A percentile compares a stretch with the other conserved stretches of the same genome.
Conservation (phyloP, 2,888 invertebrate genomes). For the Dynastes grantii region DNA sequence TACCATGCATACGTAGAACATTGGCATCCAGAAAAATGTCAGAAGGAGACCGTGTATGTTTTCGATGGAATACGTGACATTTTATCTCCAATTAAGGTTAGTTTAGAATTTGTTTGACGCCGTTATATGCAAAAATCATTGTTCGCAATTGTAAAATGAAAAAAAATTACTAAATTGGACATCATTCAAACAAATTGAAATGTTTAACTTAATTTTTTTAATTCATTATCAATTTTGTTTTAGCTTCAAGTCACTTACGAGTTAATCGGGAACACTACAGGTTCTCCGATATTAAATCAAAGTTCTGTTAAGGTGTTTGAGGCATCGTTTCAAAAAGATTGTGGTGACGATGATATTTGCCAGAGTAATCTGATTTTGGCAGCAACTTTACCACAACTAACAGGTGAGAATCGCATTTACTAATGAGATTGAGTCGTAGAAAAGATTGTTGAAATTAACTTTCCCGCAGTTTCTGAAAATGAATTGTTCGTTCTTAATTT, state of each 20-base stretch:
- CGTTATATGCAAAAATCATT: no score
- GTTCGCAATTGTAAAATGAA: no score
- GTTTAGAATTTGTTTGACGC: constrained; percentile 42
- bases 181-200: no score
- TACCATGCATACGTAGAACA: constrained; percentile 65
- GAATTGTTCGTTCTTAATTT: constrained; percentile 74
- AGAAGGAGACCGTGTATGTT: constrained; percentile 86
- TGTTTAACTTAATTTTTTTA: no score
- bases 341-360: constrained; percentile 90
- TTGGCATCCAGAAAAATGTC: constrained; percentile 76
- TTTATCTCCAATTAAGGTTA: constrained; percentile 86
- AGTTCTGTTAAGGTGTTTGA: constrained; percentile 86
- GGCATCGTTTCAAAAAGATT: constrained; percentile 93
- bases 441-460: constrained; percentile 50
- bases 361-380: constrained; percentile 84
- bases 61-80: constrained; percentile 91
- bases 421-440: constrained; percentile 11
- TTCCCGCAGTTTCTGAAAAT: constrained; percentile 54
- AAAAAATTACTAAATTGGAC: no score
- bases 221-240: constrained; percentile 39
- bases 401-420: constrained; percentile 48
- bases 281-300: constrained; percentile 91
- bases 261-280: constrained; percentile 81
- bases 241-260: constrained; percentile 89
- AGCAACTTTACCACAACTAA: constrained; percentile 71